phyloP scores from a whole-genome alignment of 2,113 vertebrate genomes.

The Tragelaphus strepsiceros region DNA sequence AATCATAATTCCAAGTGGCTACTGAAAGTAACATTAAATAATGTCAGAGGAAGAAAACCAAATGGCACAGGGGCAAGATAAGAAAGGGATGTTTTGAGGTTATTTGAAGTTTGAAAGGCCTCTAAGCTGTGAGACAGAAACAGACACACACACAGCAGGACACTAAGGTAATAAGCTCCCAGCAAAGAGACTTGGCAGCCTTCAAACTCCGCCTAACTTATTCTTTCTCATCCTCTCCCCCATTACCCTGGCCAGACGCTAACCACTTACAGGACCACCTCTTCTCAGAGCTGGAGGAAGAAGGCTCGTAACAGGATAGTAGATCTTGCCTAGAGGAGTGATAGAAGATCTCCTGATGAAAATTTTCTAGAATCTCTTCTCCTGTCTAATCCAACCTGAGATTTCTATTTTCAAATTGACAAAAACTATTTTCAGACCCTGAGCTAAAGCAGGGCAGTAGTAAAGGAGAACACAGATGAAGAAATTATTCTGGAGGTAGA shows the following conservation, averaged over 20 bases:
- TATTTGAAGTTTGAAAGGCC: background rate
- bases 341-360: background rate
- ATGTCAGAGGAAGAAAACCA: constrained; percentile 21
- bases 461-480: background rate
- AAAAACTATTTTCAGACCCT: background rate
- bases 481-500: background rate
- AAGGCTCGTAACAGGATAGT: background rate
- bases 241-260: background rate
- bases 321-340: background rate
- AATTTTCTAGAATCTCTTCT: background rate
- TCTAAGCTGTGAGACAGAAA: background rate
- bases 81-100: background rate
- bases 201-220: background rate
- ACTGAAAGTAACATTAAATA: background rate
- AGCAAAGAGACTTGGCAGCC: background rate
- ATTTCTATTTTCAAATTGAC: background rate
- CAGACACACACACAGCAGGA: background rate
- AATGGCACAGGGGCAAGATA: background rate
- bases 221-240: background rate
- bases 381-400: background rate
- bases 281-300: background rate
- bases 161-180: background rate
- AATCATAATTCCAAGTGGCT: background rate
- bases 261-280: background rate
- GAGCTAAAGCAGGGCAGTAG: background rate